Percentiles rank a stretch among this genome's conserved stretches.
Conservation (phyloP, 2,797 vertebrate genomes). For the Brachyalestes nurse region DNA sequence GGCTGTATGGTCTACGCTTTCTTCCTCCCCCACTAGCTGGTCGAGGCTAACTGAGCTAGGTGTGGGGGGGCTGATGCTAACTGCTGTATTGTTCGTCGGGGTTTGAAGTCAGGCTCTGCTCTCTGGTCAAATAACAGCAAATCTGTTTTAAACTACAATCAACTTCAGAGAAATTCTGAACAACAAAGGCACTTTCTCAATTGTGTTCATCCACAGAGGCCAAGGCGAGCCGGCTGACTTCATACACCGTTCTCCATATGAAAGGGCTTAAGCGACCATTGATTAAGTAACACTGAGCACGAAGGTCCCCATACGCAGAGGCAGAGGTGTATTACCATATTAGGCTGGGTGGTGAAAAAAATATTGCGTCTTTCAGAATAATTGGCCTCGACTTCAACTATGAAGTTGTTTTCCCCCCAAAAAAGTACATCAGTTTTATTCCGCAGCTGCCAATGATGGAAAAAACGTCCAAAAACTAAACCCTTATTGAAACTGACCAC, state of each 20-base stretch:
- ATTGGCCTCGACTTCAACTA: no score
- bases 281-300: not conserved
- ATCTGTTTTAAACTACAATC: conserved; percentile 10
- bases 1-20: not conserved
- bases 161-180: not conserved
- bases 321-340: not conserved
- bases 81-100: not conserved
- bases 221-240: not conserved
- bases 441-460: no score
- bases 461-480: no score
- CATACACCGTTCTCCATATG: not conserved
- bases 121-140: not conserved
- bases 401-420: no score
- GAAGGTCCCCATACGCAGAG: not conserved
- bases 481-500: no score
- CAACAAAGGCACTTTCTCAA: not conserved
- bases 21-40: not conserved
- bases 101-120: not conserved
- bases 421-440: no score
- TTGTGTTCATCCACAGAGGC: not conserved
- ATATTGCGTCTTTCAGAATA: no score
- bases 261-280: not conserved
- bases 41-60: not conserved
- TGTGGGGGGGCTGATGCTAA: conserved; percentile 10
- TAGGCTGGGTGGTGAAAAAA: not conserved